These are phyloP conservation scores for Ctenoplectra terminalis DNA, from an alignment of 1,140 invertebrate species.

Conservation along the genomic window DNA sequence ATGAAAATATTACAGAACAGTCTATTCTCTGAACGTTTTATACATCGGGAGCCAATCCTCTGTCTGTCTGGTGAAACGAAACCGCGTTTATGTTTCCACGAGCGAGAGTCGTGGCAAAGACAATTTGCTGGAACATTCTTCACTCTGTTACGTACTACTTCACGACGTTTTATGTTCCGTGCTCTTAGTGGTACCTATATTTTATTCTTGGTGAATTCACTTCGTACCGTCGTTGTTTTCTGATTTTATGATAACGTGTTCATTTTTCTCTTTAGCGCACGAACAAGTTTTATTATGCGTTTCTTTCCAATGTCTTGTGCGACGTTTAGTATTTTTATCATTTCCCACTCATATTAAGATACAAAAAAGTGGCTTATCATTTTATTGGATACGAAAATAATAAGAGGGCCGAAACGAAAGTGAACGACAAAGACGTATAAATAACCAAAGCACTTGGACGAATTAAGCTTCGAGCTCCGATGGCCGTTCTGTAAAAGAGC, in stretches of 20 bases:
- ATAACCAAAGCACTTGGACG: too few species aligned
- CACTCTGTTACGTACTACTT: neutral
- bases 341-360: too few species aligned
- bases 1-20: conserved; percentile 6
- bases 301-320: too few species aligned
- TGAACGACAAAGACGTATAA: too few species aligned
- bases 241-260: neutral
- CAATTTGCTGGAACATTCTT: conserved; percentile 15
- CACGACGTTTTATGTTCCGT: neutral
- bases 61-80: neutral
- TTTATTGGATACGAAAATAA: too few species aligned
- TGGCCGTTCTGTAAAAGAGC: too few species aligned
- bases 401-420: too few species aligned
- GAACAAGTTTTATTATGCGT: too few species aligned
- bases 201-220: conserved; percentile 3
- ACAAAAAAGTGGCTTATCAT: neutral
- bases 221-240: neutral
- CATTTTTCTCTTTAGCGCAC: neutral
- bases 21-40: neutral
- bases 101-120: neutral
- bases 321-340: too few species aligned
- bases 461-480: too few species aligned
- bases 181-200: neutral
- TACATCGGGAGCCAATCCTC: neutral
- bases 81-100: neutral